Conservation (phyloP, 1,140 invertebrate species). For the Camponotus vicinus region DNA sequence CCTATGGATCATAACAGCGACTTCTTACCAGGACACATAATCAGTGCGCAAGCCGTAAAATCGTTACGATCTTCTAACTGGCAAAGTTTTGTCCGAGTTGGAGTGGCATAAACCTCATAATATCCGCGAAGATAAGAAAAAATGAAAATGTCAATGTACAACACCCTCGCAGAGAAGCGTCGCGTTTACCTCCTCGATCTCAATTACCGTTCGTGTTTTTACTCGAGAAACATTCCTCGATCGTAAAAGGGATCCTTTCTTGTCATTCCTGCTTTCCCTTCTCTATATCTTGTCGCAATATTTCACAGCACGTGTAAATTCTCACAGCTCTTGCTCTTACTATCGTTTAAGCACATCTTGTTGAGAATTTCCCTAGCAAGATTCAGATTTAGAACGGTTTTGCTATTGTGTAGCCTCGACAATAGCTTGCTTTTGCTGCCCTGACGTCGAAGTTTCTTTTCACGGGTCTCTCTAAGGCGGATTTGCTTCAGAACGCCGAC, state of each 20-base stretch:
- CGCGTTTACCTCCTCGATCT: not conserved
- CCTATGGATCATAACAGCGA: slow-evolving; percentile 17
- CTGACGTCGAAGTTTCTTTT: slow-evolving; percentile 88
- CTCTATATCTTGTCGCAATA: not conserved
- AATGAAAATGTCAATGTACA: slow-evolving; percentile 10
- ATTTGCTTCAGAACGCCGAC: slow-evolving; percentile 95
- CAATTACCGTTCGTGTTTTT: not conserved
- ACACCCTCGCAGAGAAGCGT: too few species aligned
- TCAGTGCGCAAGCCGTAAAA: slow-evolving; percentile 21
- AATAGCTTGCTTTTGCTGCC: slow-evolving; percentile 85
- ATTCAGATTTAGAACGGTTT: slow-evolving; percentile 91
- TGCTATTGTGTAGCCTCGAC: slow-evolving; percentile 88
- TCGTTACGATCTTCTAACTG: not conserved
- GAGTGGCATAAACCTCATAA: not conserved
- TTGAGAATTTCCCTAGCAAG: slow-evolving; percentile 93
- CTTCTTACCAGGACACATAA: slow-evolving; percentile 4
- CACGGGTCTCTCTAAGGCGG: slow-evolving; percentile 90
- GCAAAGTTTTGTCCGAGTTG: not conserved
- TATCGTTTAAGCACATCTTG: slow-evolving; percentile 95
- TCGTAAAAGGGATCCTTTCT: not conserved
- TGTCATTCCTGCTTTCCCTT: not conserved
- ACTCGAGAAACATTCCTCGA: not conserved
- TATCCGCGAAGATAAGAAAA: not conserved
- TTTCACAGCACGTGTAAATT: slow-evolving; percentile 95
- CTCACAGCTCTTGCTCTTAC: slow-evolving; percentile 96